These are phyloP conservation scores for Phaedon cochleariae DNA, from an alignment of 2,888 invertebrate genomes.

Conservation along the genomic window DNA sequence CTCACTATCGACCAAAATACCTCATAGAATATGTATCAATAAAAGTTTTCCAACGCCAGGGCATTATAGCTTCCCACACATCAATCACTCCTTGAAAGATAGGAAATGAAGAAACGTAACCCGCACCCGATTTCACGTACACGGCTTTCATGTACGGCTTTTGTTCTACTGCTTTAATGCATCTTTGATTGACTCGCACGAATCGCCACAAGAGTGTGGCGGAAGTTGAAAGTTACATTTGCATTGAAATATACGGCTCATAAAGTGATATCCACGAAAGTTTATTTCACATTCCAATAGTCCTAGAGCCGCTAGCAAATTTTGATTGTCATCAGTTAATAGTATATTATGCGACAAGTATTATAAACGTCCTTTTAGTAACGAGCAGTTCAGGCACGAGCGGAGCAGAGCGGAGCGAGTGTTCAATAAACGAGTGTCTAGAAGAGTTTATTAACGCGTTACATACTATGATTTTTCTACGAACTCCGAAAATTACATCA, in stretches of 20 bases:
- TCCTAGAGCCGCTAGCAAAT: no score
- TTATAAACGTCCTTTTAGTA: no score
- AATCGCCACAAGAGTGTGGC: conserved; percentile 25
- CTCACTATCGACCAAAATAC: conserved; percentile 35
- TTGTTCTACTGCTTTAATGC: conserved; percentile 47
- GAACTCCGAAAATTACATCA: no score
- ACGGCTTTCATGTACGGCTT: conserved; percentile 50
- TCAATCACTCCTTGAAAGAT: conserved; percentile 62
- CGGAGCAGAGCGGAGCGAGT: no score
- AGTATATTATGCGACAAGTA: no score
- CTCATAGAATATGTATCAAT: conserved; percentile 47
- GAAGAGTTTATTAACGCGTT: no score
- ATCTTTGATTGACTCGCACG: conserved; percentile 52
- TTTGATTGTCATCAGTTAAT: no score
- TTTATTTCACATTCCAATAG: no score
- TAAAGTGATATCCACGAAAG: no score
- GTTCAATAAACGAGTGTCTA: no score
- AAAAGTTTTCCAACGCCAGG: conserved; percentile 43
- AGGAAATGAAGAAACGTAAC: conserved; percentile 62
- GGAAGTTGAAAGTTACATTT: conserved; percentile 18
- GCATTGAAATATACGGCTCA: conserved; percentile 18
- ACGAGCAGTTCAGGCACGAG: no score
- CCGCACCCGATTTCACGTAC: conserved; percentile 55
- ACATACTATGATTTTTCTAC: no score
- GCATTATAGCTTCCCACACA: conserved; percentile 53